Evolutionary conservation across 2,888 invertebrate species (phyloP).

Genomic region (Caradrina clavipalpis): DNA sequence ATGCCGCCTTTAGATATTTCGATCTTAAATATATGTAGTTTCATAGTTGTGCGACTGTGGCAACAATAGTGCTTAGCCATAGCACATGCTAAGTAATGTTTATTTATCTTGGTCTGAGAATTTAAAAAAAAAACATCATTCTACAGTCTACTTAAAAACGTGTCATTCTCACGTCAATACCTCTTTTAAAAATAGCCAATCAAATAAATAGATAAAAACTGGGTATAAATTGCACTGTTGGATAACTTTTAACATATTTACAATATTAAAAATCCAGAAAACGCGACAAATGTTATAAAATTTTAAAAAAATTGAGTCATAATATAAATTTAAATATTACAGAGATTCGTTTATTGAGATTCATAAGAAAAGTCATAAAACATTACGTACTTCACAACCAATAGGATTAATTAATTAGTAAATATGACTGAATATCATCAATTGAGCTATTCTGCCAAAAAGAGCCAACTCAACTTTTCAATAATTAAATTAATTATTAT

Average conservation of each 20-base stretch:
- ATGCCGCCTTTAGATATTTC: too few relatives aligned
- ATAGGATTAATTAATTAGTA: background rate
- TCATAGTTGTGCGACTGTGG: too few relatives aligned
- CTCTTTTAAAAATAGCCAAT: background rate
- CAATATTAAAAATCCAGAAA: background rate
- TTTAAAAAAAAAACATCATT: background rate
- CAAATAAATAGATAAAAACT: background rate
- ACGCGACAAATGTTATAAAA: background rate
- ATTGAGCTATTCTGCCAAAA: too few relatives aligned
- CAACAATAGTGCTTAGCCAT: too few relatives aligned
- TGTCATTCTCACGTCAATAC: background rate
- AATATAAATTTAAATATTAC: slow-evolving; percentile 3
- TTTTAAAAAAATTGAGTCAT: background rate
- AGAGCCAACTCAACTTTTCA: too few relatives aligned
- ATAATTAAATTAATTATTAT: too few relatives aligned
- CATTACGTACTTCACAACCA: slow-evolving; percentile 27
- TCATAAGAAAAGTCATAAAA: slow-evolving; percentile 12
- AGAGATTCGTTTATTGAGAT: slow-evolving; percentile 39
- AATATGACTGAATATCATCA: too few relatives aligned
- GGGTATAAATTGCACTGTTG: background rate
- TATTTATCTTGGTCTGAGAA: too few relatives aligned
- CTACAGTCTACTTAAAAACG: background rate
- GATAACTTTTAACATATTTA: slow-evolving; percentile 1
- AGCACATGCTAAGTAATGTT: too few relatives aligned
- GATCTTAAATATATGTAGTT: too few relatives aligned